Conservation (phyloP, 2,113 vertebrate genomes). For the Anser brachyrhynchus region DNA sequence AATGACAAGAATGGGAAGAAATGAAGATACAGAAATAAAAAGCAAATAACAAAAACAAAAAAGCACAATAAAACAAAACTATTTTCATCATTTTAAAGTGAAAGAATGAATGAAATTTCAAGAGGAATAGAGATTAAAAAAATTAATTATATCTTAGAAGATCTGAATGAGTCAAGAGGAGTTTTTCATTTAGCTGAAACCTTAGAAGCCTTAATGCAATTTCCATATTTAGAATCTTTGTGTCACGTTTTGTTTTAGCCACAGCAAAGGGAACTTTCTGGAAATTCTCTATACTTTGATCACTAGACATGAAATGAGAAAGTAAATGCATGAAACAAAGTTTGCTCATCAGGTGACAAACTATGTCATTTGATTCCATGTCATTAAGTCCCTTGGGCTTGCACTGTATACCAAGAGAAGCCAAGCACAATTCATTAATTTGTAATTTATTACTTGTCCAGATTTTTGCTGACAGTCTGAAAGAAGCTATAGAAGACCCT, state of each 20-base stretch:
- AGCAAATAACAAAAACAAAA: not conserved
- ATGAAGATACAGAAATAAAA: not conserved
- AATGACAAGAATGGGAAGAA: not conserved
- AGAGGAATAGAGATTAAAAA: not conserved
- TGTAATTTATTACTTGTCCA: not conserved
- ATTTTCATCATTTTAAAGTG: not conserved
- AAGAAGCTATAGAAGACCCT: not conserved
- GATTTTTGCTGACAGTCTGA: not conserved
- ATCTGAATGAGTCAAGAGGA: not conserved
- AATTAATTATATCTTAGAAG: not conserved
- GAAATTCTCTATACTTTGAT: not conserved
- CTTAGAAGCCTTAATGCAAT: not conserved
- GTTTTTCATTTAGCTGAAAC: not conserved
- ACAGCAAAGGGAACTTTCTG: not conserved
- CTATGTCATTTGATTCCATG: too few relatives aligned
- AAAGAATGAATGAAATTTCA: not conserved
- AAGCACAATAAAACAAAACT: not conserved
- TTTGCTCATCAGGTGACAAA: not conserved
- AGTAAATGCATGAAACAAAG: not conserved
- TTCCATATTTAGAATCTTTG: not conserved
- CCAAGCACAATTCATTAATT: not conserved
- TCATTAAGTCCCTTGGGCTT: not conserved
- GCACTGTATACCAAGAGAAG: not conserved
- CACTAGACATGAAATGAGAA: not conserved
- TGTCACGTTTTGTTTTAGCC: not conserved